These are phyloP conservation scores for Onthophagus taurus DNA, from an alignment of 1,140 invertebrate genomes.

Conservation along the genomic window DNA sequence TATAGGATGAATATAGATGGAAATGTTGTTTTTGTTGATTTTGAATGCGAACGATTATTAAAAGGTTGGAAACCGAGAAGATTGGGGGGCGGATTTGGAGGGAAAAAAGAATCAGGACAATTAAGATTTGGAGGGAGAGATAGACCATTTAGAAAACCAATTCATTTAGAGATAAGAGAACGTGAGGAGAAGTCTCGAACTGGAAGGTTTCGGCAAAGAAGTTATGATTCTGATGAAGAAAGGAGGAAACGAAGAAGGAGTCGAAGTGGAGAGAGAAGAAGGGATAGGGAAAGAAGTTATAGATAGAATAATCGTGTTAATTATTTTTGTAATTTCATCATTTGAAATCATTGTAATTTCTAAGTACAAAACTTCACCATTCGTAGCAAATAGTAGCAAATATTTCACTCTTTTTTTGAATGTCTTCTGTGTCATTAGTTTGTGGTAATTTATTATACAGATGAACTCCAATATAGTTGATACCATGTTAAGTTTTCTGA, in stretches of 20 bases:
- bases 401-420: too few species aligned
- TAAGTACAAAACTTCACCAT: too few species aligned
- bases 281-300: neutral
- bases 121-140: constrained; percentile 74
- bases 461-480: too few species aligned
- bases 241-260: constrained; percentile 11
- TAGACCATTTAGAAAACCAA: constrained; percentile 62
- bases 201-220: constrained; percentile 11
- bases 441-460: too few species aligned
- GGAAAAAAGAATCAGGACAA: constrained; percentile 80
- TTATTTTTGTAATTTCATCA: too few species aligned
- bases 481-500: too few species aligned
- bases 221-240: neutral
- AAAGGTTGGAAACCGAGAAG: constrained; percentile 76
- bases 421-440: too few species aligned
- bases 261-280: too few species aligned
- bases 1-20: constrained; percentile 48
- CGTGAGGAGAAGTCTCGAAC: constrained; percentile 11
- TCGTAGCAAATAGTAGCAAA: too few species aligned
- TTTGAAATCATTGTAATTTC: too few species aligned
- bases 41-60: constrained; percentile 50
- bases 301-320: too few species aligned
- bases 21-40: constrained; percentile 60
- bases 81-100: constrained; percentile 80
- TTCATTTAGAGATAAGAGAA: constrained; percentile 34